Percentiles rank a stretch among this genome's conserved stretches.
Evolutionary conservation across 2,113 vertebrate genomes (phyloP).

Genomic region (Lophotis ruficrista): DNA sequence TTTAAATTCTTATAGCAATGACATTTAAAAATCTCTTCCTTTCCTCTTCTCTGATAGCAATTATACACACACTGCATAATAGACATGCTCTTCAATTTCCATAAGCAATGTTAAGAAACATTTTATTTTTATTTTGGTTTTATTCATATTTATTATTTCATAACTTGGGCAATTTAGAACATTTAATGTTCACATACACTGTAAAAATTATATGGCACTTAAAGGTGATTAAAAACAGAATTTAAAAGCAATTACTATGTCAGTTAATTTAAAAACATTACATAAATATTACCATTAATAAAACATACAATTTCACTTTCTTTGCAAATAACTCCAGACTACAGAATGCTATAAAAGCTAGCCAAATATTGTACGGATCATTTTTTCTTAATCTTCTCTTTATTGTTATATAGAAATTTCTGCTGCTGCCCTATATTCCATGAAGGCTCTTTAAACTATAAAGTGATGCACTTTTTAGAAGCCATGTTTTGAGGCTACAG

Average conservation of each 20-base stretch:
- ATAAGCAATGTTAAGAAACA: background rate
- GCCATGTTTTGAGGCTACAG: background rate
- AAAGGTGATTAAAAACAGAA: background rate
- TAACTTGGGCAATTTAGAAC: background rate
- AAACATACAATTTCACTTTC: background rate
- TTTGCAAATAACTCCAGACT: background rate
- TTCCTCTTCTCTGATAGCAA: background rate
- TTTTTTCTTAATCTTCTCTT: background rate
- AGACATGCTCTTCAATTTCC: background rate
- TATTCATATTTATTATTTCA: background rate
- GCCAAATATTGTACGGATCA: background rate
- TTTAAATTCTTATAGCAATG: background rate
- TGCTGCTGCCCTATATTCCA: background rate
- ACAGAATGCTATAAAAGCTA: background rate
- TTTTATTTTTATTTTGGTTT: background rate
- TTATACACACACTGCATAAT: background rate
- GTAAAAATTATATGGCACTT: background rate
- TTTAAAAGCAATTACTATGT: background rate
- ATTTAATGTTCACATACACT: background rate
- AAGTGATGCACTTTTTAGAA: background rate
- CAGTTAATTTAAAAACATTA: background rate
- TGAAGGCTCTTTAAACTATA: background rate
- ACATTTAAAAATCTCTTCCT: background rate
- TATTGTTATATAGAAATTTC: background rate
- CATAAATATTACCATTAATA: background rate